A percentile compares a stretch with the other conserved stretches of the same genome.
Conservation (phyloP, 2,797 vertebrate species). For the Cacajao melanocephalus region DNA sequence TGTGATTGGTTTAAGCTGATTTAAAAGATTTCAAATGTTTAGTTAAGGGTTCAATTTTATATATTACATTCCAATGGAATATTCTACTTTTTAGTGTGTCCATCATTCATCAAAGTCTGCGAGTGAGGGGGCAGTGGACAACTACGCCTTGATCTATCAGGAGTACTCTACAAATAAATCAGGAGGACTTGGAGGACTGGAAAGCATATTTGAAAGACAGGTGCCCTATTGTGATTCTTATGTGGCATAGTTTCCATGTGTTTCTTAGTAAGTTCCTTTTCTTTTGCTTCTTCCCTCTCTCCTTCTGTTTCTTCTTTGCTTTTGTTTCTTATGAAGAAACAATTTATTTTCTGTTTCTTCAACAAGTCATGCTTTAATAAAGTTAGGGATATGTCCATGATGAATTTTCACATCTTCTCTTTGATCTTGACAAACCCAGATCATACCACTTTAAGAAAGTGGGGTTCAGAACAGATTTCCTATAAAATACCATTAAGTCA, state of each 20-base stretch:
- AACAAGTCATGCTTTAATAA: not conserved
- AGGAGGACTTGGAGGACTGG: not conserved
- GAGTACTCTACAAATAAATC: not conserved
- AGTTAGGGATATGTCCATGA: not conserved
- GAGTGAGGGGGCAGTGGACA: not conserved
- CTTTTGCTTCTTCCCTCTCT: not conserved
- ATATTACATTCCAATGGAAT: not conserved
- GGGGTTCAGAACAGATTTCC: not conserved
- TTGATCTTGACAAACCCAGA: not conserved
- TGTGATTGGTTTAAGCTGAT: not conserved
- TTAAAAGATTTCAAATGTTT: constrained; percentile 21
- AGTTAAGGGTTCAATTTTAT: not conserved
- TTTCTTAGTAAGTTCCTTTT: not conserved
- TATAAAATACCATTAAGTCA: not conserved
- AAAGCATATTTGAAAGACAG: not conserved
- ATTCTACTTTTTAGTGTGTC: not conserved
- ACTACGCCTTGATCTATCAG: not conserved
- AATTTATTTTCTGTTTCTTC: not conserved
- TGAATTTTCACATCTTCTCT: not conserved
- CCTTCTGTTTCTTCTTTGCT: not conserved
- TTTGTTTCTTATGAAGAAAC: constrained; percentile 20
- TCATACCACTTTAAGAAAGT: not conserved
- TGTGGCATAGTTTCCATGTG: not conserved
- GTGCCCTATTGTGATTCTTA: not conserved
- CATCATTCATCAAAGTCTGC: not conserved